These are phyloP conservation scores for Argopecten irradians DNA, from an alignment of 1,140 invertebrate species.

Conservation along the genomic window DNA sequence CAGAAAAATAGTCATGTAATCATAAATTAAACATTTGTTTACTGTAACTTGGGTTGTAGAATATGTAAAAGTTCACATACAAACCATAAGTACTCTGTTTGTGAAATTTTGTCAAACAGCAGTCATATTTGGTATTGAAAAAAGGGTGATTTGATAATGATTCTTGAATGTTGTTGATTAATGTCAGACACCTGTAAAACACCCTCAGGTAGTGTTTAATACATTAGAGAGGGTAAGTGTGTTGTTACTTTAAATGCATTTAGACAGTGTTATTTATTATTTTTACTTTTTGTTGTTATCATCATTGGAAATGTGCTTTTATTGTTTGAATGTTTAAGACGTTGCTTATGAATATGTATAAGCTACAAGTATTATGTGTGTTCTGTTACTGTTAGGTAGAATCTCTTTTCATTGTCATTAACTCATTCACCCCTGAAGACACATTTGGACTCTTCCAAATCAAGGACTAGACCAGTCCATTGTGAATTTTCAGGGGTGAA, in stretches of 20 bases:
- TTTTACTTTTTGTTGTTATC: slow-evolving; percentile 8
- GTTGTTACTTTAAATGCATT: not conserved
- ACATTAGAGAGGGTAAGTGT: not conserved
- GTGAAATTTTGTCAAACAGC: not conserved
- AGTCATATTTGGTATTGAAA: not conserved
- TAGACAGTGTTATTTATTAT: not conserved
- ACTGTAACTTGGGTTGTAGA: too few species aligned
- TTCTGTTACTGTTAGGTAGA: not conserved
- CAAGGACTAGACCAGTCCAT: too few species aligned
- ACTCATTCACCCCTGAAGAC: too few species aligned
- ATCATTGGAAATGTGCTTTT: not conserved
- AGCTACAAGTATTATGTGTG: not conserved
- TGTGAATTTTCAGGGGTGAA: too few species aligned
- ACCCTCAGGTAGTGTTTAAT: not conserved
- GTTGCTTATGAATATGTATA: not conserved
- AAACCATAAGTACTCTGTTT: too few species aligned
- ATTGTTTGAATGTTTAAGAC: not conserved
- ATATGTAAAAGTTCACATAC: too few species aligned
- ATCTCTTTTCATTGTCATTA: not conserved
- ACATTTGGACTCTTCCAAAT: too few species aligned
- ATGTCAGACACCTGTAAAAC: not conserved
- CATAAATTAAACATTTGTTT: too few species aligned
- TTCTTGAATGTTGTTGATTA: not conserved
- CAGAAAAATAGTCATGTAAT: too few species aligned
- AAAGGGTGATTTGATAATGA: not conserved